Evolutionary conservation across 2,797 vertebrate genomes (phyloP).

Genomic region (Melanotaenia pygmaea): DNA sequence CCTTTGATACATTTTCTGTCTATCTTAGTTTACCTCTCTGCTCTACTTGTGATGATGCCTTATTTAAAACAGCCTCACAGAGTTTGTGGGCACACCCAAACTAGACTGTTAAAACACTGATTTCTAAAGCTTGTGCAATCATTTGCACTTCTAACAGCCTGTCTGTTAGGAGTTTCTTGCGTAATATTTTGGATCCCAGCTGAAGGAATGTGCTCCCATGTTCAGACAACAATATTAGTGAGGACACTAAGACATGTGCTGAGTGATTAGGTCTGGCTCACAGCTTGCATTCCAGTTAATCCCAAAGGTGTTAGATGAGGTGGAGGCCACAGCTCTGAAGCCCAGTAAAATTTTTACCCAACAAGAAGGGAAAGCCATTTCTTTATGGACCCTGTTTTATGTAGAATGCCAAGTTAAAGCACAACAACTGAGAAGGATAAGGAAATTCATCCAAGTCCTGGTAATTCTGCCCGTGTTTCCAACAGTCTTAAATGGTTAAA

Average conservation of each 20-base stretch:
- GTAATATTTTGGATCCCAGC: neutral
- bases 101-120: neutral
- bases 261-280: neutral
- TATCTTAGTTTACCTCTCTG: constrained; percentile 24
- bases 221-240: neutral
- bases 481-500: neutral
- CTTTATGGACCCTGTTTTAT: fast-evolving
- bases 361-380: neutral
- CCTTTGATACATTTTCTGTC: constrained; percentile 6
- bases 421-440: too few species aligned
- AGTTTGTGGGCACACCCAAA: neutral
- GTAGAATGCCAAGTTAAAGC: neutral
- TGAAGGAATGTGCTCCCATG: neutral
- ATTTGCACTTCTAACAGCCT: neutral
- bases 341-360: neutral
- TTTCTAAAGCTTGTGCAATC: neutral
- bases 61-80: neutral
- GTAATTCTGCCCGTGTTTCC: neutral
- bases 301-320: neutral
- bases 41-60: neutral
- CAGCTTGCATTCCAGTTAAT: neutral
- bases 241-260: neutral
- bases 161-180: neutral
- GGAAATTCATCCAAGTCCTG: too few species aligned
- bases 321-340: neutral